Evolutionary conservation across 2,888 invertebrate species (phyloP).

Genomic region (Diplolepis rosae): DNA sequence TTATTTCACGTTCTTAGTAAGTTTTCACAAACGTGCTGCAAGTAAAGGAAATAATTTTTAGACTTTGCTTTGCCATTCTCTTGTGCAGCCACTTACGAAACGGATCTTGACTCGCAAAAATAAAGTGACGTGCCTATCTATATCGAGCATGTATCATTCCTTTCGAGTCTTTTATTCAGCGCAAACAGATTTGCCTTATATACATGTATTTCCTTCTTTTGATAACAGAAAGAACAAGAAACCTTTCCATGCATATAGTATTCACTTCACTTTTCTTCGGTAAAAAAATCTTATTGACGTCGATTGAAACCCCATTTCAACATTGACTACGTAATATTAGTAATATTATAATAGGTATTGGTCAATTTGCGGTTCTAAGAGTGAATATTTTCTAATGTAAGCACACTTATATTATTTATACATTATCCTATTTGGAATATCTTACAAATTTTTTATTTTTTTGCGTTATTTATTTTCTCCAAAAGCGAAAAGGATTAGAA

Average conservation of each 20-base stretch:
- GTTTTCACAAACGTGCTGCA: neutral
- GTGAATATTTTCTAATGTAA: no score
- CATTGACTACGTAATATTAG: neutral
- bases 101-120: neutral
- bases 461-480: no score
- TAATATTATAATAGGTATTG: no score
- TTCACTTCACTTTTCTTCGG: neutral
- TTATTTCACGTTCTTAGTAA: neutral
- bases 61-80: neutral
- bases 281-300: neutral
- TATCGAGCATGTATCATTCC: neutral
- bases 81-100: neutral
- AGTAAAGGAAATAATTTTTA: conserved; percentile 14
- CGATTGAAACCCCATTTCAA: neutral
- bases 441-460: no score
- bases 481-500: no score
- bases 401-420: no score
- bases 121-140: conserved; percentile 17
- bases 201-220: neutral
- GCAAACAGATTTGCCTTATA: no score
- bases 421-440: no score
- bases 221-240: neutral
- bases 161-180: neutral
- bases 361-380: no score
- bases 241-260: neutral